phyloP scores from a whole-genome alignment of 2,888 invertebrate genomes.

The Sipunculus nudus region DNA sequence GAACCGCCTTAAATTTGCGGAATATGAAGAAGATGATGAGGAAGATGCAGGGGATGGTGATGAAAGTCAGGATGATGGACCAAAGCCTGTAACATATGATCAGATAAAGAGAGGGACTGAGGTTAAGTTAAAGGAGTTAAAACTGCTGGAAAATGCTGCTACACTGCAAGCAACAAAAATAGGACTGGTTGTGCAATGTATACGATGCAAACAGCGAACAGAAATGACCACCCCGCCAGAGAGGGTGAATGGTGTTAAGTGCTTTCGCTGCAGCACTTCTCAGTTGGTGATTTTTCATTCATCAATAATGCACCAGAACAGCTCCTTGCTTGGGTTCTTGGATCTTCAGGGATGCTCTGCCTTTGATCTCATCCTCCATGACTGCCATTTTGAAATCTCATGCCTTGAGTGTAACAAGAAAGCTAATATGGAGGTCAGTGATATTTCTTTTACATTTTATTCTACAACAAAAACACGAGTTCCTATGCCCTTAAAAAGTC shows the following conservation, averaged over 20 bases:
- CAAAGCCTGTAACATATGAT: not conserved
- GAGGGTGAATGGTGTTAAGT: conserved; percentile 48
- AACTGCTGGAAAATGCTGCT: conserved; percentile 78
- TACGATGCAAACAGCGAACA: conserved; percentile 52
- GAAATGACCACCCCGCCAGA: conserved; percentile 53
- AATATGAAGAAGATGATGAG: not conserved
- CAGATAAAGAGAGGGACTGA: conserved; percentile 57
- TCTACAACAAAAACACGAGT: too few species aligned
- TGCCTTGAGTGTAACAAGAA: conserved; percentile 65
- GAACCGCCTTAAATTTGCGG: not conserved
- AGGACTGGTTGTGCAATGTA: conserved; percentile 55
- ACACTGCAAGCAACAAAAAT: conserved; percentile 56
- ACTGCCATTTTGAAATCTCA: conserved; percentile 54
- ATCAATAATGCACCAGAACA: conserved; percentile 58
- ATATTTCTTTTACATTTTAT: not conserved
- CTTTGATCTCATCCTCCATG: conserved; percentile 63
- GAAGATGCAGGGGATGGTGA: not conserved
- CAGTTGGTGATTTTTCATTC: conserved; percentile 57
- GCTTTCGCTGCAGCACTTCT: conserved; percentile 56
- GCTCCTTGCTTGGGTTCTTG: conserved; percentile 61
- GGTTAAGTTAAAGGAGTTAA: conserved; percentile 70
- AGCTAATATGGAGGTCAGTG: conserved; percentile 55
- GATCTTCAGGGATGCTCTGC: conserved; percentile 61
- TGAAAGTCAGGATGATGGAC: not conserved
- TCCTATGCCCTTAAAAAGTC: too few species aligned